Conservation (phyloP, 2,888 invertebrate genomes). For the Drosophila yooni region DNA sequence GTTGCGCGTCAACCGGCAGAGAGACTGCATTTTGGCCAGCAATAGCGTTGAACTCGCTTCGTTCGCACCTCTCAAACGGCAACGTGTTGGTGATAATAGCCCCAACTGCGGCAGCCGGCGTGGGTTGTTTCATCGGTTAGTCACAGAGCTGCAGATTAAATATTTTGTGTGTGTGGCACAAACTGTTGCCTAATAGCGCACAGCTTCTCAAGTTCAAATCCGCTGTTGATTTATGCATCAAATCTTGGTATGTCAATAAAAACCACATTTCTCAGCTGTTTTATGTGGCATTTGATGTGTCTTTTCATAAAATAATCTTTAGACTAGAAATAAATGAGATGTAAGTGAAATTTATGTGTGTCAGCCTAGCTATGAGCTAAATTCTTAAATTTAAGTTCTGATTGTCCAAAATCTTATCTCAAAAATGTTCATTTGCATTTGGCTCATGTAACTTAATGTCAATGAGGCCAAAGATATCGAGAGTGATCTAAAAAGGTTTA, state of each 20-base stretch:
- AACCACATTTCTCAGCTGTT: slow-evolving; percentile 2
- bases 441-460: background rate
- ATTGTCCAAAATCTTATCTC: background rate
- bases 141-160: slow-evolving; percentile 15
- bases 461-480: background rate
- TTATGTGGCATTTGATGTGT: slow-evolving; percentile 1
- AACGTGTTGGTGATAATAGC: slow-evolving; percentile 61
- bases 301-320: background rate
- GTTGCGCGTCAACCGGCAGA: slow-evolving; percentile 8
- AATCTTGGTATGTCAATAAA: slow-evolving; percentile 13
- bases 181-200: slow-evolving; percentile 22
- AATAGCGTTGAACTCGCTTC: slow-evolving; percentile 56
- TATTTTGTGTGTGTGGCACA: slow-evolving; percentile 23
- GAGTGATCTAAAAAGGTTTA: background rate
- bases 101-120: slow-evolving; percentile 40
- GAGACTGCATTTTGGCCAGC: slow-evolving; percentile 57
- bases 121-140: slow-evolving; percentile 67
- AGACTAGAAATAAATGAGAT: background rate
- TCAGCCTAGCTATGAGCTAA: background rate
- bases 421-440: background rate
- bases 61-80: slow-evolving; percentile 63
- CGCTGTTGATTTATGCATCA: slow-evolving; percentile 24
- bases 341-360: background rate
- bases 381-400: too few species aligned
- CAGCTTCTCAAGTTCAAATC: slow-evolving; percentile 34